Evolutionary conservation across 2,888 invertebrate species (phyloP).

Genomic region (Parapristionchus giblindavisi): DNA sequence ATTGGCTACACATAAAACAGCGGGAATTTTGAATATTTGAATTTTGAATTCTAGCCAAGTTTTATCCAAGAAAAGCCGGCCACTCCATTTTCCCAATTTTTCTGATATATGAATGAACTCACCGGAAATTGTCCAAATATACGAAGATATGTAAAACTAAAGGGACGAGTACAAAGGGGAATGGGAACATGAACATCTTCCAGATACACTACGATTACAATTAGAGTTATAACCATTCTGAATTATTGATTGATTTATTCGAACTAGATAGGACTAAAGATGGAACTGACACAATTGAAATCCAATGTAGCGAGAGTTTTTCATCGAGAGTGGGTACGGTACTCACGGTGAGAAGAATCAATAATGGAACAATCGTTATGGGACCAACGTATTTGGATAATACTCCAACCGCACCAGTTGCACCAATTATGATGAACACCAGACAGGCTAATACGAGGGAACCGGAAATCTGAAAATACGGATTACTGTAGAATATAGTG

Average conservation of each 20-base stretch:
- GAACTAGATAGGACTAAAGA: not conserved
- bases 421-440: slow-evolving; percentile 60
- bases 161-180: slow-evolving; percentile 48
- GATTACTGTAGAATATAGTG: not conserved
- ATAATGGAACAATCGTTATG: slow-evolving; percentile 64
- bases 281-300: slow-evolving; percentile 59
- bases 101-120: slow-evolving; percentile 11
- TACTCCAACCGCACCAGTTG: slow-evolving; percentile 57
- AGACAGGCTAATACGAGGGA: slow-evolving; percentile 59
- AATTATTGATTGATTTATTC: slow-evolving; percentile 21
- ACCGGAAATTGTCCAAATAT: slow-evolving; percentile 65
- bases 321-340: slow-evolving; percentile 62
- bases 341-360: slow-evolving; percentile 59
- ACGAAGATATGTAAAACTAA: slow-evolving; percentile 44
- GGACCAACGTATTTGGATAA: slow-evolving; percentile 63
- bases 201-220: slow-evolving; percentile 59
- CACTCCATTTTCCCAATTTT: no score
- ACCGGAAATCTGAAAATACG: slow-evolving; percentile 64
- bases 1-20: not conserved
- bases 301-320: slow-evolving; percentile 61
- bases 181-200: slow-evolving; percentile 56
- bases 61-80: not conserved
- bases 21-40: not conserved
- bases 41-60: not conserved
- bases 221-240: slow-evolving; percentile 57